Evolutionary conservation across 2,113 vertebrate genomes (phyloP).

Genomic region (Isurus oxyrinchus): DNA sequence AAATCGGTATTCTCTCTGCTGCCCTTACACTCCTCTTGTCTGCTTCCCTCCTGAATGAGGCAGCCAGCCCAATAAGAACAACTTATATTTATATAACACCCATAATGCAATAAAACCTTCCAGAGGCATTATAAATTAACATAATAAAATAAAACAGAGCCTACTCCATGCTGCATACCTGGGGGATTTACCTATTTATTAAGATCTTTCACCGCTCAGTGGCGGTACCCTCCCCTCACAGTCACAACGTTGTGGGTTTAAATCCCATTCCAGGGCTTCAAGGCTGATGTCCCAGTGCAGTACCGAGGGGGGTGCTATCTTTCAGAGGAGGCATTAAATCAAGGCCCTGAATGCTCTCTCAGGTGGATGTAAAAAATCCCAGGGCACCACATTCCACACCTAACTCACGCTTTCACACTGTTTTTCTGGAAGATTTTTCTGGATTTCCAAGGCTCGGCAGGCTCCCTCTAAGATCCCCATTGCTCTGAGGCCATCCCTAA

Average conservation of each 20-base stretch:
- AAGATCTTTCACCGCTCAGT: too few relatives aligned
- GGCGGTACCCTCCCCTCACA: too few relatives aligned
- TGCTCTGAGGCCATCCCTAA: background rate
- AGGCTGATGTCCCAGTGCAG: too few relatives aligned
- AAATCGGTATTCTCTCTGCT: too few relatives aligned
- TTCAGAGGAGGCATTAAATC: too few relatives aligned
- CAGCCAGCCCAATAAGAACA: background rate
- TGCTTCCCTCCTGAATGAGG: background rate
- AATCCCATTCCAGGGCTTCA: too few relatives aligned
- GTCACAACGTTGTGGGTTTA: too few relatives aligned
- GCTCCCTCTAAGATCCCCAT: background rate
- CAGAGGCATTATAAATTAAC: background rate
- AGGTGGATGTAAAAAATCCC: too few relatives aligned
- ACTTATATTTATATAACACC: background rate
- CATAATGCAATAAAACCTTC: background rate
- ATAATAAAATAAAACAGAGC: background rate
- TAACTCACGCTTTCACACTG: background rate
- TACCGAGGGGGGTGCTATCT: too few relatives aligned
- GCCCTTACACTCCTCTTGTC: background rate
- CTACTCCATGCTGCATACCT: background rate
- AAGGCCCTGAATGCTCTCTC: too few relatives aligned
- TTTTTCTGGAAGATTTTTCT: background rate
- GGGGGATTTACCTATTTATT: too few relatives aligned
- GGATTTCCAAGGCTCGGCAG: background rate
- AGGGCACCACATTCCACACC: background rate